Evolutionary conservation across 2,888 invertebrate species (phyloP).

Genomic region (Drosophila bunnanda): DNA sequence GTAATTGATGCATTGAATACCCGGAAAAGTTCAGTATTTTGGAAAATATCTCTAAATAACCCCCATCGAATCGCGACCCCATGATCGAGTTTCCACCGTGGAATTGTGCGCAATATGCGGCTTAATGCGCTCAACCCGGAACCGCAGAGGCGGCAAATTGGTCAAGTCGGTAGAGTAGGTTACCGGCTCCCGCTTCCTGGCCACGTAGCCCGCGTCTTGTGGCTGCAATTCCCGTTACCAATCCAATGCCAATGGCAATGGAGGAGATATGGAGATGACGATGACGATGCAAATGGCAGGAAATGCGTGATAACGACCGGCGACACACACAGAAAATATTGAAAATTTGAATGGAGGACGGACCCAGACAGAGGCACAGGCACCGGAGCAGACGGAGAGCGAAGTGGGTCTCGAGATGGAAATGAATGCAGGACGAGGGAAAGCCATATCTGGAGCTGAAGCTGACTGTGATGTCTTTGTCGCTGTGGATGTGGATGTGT

Average conservation of each 20-base stretch:
- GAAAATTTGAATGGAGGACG: constrained; percentile 64
- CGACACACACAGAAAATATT: constrained; percentile 62
- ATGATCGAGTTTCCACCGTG: constrained; percentile 11
- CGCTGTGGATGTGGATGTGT: constrained; percentile 10
- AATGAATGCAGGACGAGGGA: constrained; percentile 40
- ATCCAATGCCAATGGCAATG: constrained; percentile 44
- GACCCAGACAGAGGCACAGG: not conserved
- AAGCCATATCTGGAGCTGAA: constrained; percentile 26
- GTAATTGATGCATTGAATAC: no score
- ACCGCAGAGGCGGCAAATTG: constrained; percentile 73
- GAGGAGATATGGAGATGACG: constrained; percentile 27
- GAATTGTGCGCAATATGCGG: constrained; percentile 22
- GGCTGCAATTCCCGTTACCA: constrained; percentile 27
- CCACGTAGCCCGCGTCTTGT: constrained; percentile 33
- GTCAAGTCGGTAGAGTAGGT: constrained; percentile 57
- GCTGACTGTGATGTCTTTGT: constrained; percentile 43
- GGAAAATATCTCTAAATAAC: not conserved
- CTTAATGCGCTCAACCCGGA: constrained; percentile 66
- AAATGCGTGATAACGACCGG: constrained; percentile 76
- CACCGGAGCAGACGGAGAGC: not conserved
- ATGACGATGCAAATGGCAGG: constrained; percentile 73
- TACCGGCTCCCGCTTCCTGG: constrained; percentile 3
- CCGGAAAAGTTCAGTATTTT: not conserved
- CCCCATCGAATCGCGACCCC: not conserved
- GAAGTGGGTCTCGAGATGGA: constrained; percentile 31